Base-by-base conservation (phyloP, 2,888 invertebrate species). In the Nyleta sp. region DNA sequence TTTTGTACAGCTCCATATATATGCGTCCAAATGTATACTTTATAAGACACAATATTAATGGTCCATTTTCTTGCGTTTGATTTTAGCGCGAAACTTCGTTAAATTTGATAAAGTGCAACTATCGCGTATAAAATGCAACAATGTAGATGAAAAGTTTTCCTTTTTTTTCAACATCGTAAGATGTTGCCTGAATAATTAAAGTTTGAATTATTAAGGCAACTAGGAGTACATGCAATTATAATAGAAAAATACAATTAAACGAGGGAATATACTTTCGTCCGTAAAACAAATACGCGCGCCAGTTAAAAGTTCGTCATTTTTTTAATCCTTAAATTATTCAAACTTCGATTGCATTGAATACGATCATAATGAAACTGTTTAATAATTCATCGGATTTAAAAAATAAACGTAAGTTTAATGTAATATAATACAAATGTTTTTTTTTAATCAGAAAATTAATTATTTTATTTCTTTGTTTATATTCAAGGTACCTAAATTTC, bases 31-130 rank as follows among this genome's bases (percentile, higher is more conserved):
- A 73, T 65, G 53, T 60, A 60, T 74, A 67, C 50, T 74, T 60
- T 67, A 60, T 60, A 74, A 67, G 67, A 55, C 65, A 38, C 53
- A 17, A 67, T 74, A 74, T 67, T 67, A 74, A 67, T 60, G 53
- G 67, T 15, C 60, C 53, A 67, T 60, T 59, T 67, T 67, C 57
- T 67, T 74, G 50, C 28, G 38, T 57, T 57, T 60, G 67, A 74
- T 60, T 74, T 67, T 40, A 44, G 24, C 38, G 18, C 18, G 57
- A 46, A 57, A 33, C 67, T 59, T 59, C 53, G 67, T 74, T 60
- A 60, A 60, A 74, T 74, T 60, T 59, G 65, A 52, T 74, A 33
- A 57, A 65, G 46, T 22, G 20, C 53, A 40, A 55, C 42, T 31
- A 42, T 40, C 28, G 33, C 11, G 28, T 33, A 33, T 71, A 31